A percentile compares a stretch with the other conserved stretches of the same genome.
phyloP scores from a whole-genome alignment of 2,797 vertebrate genomes.

The Adrianichthys oophorus region DNA sequence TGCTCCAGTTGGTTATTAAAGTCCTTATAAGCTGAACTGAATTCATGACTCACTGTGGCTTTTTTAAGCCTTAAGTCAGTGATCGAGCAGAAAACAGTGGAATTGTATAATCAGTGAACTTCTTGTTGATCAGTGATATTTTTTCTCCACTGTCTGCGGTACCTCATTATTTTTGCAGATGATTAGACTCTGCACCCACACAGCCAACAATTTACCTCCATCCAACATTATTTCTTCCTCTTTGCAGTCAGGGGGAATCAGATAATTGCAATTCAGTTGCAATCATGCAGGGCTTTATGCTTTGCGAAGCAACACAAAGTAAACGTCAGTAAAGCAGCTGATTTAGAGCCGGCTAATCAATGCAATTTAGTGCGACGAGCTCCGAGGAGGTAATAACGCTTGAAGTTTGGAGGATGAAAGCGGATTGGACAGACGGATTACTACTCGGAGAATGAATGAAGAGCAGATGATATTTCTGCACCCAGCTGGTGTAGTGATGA shows the following conservation, averaged over 20 bases:
- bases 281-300: constrained; percentile 61
- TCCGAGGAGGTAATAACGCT: constrained; percentile 71
- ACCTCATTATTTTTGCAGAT: constrained; percentile 39
- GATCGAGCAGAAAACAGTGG: not conserved
- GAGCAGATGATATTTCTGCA: constrained; percentile 38
- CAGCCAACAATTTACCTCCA: constrained; percentile 48
- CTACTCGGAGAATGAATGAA: constrained; percentile 36
- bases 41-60: not conserved
- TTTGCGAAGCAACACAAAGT: constrained; percentile 55
- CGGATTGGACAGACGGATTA: constrained; percentile 30
- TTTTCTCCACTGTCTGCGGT: constrained; percentile 6
- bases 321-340: constrained; percentile 73
- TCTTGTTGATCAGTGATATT: constrained; percentile 1
- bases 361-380: constrained; percentile 68
- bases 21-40: not conserved
- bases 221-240: constrained; percentile 40
- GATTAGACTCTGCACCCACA: constrained; percentile 33
- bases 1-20: not conserved
- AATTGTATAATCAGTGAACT: constrained; percentile 13
- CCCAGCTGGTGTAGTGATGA: constrained; percentile 37
- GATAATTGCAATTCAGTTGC: constrained; percentile 71
- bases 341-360: constrained; percentile 73
- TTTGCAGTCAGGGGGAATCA: constrained; percentile 30
- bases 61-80: not conserved
- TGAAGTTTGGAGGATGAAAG: constrained; percentile 52